Base-by-base conservation (phyloP, 1,140 invertebrate species). In the Drosophila fuyamai region DNA sequence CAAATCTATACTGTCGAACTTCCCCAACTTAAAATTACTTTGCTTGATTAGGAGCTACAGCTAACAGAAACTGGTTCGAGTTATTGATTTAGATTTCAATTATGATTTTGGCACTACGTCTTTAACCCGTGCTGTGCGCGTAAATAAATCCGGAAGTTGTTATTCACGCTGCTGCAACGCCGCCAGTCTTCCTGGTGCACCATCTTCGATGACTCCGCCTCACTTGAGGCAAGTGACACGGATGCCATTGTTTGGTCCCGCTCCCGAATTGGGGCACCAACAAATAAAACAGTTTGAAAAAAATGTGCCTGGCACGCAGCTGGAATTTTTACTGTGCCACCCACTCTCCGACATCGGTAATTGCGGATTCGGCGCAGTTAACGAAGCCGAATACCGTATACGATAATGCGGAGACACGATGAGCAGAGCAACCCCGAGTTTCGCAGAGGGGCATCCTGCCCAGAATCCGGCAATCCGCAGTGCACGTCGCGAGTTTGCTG, bases 341-440 rank as follows among this genome's bases (percentile, higher is more conserved):
- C 68, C 82, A 75, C 71, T 18, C 40, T 46, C 29, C 51, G 40
- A 18, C 40, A 44, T 55, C 47, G 46, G 50, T 14, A 61, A 53
- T 62, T 75, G 57, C 41, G 76, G 82, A 86, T 86, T 86, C 84
- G 76, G 84, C 83, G 83, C 83, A 86, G 83, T 82, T 53, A 66
- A 44, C 56, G 43, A 55, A 44, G 23, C 50, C 47, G 57, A 62
- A 54, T 61, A 66, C 61, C 63, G 79, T 78, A 55, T 57, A 79
- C 65, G 68, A 78, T 81, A 74, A 48, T n/a, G 8, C 46, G 44
- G 32, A 40, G 18, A 14, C 16, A 35, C 16, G 35, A 55, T 48
- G 47, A 75, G 50, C 48, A 73, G 76, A 76, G 76, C 73, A 59
- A 63, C 54, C 61, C 59, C 51, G 44, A 51, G 59, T 23, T 54